Evolutionary conservation across 2,888 invertebrate genomes (phyloP), one percentile per base, ranked within the genome.

Genomic region (Luperina nickerlii): DNA sequence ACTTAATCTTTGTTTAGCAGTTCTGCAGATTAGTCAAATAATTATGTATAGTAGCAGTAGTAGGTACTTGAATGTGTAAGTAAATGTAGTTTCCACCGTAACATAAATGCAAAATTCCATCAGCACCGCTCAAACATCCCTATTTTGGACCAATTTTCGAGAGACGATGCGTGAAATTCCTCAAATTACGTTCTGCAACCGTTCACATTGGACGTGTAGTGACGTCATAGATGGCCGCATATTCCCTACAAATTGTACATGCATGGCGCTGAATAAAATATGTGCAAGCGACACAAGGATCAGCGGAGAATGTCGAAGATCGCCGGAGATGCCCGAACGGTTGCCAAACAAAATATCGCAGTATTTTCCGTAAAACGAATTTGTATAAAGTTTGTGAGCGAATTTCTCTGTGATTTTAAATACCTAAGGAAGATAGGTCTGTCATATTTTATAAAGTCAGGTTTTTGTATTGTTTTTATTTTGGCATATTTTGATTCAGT

Each of bases 191-290:
- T 79, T 79, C 73, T 68, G 76, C 80, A 79, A 74, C 70, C 60
- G 57, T 74, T 74, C 66, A 74, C 74, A 74, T 83, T 32, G 73
- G 57, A 75, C 63, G 69, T 63, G n/a, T 66, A 66, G 73, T 76
- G 84, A 74, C 74, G 85, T 79, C 84, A 84, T 62, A 65, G 48
- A 72, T 76, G 45, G 79, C n/a, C 74, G 62, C 48, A n/a, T 67
- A 45, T 74, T 81, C 67, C 65, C 73, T 54, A 66, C 85, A 71
- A 84, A 76, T 81, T 76, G 85, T 65, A 73, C 73, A 87, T 87
- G 75, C 75, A 74, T 75, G 74, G 71, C 67, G 54, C 63, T 87
- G 84, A 84, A 85, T 85, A 85, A 87, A 80, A 84, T 85, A 80
- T 85, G 65, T 74, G 71, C 68, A 84, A 68, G 78, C 67, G 62